These are phyloP conservation scores for Seira ritae DNA, from an alignment of 2,888 invertebrate genomes.

Conservation along the genomic window DNA sequence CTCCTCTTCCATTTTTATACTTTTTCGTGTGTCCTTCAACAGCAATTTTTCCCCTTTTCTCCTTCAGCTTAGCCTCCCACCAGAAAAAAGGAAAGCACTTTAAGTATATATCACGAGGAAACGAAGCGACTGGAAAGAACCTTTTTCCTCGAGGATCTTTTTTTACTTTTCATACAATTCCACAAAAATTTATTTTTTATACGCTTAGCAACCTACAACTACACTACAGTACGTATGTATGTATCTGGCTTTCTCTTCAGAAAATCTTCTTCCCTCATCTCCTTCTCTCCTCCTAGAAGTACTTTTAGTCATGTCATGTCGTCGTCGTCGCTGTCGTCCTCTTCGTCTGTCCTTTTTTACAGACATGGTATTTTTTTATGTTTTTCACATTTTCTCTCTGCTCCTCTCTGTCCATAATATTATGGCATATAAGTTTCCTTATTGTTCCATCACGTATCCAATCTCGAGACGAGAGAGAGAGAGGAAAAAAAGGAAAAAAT, in stretches of 20 bases:
- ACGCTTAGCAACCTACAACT: no score
- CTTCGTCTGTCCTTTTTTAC: conserved; percentile 17
- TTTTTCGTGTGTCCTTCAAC: conserved; percentile 35
- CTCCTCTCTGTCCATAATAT: conserved; percentile 23
- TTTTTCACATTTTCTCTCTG: background rate
- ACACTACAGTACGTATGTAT: no score
- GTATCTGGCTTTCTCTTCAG: background rate
- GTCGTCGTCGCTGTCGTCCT: conserved; percentile 35
- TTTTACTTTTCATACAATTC: background rate
- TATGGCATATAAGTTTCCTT: conserved; percentile 7
- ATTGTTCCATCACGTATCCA: conserved; percentile 10
- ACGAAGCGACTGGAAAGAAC: conserved; percentile 3
- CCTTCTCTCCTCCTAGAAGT: background rate
- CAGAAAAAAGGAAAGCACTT: background rate
- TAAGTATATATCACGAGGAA: background rate
- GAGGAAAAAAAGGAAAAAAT: background rate
- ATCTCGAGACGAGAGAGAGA: conserved; percentile 17
- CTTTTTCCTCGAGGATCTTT: conserved; percentile 3
- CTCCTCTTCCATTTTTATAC: background rate
- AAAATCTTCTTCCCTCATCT: conserved; percentile 12
- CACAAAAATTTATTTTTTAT: background rate
- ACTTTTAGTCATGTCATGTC: conserved; percentile 47
- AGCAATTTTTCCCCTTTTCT: conserved; percentile 4
- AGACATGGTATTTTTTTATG: background rate
- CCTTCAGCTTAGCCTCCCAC: conserved; percentile 5